Base-by-base conservation (phyloP, 2,888 invertebrate genomes). In the Lasioglossum zephyrum region DNA sequence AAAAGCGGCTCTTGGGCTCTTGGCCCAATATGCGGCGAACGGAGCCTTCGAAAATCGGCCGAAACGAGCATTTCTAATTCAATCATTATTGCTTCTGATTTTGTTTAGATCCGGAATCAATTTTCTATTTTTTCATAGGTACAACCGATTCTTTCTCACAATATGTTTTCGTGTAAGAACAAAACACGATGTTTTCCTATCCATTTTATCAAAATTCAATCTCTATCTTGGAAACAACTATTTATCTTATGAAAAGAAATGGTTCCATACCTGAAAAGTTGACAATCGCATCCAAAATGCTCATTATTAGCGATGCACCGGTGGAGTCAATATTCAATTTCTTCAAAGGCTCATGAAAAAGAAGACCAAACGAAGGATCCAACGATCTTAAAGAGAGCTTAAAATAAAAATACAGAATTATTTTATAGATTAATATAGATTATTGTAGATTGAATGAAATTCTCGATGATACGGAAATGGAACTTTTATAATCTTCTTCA, bases 281-380 rank as follows among this genome's bases (percentile, higher is more conserved):
- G 94, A 97, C 97, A 91, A 97, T 97, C 8, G 97, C 97, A 94
- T 97, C 97, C 92, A 97, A 95, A 44, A 97, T 96, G 95, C 97
- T 97, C 95, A 97, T 97, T 91, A 98, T 97, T 79, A 97, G 95
- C 6, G 97, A 97, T 0, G 97, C 97, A 70, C 97, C 97, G 0
- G 97, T 97, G 1, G 97, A 97, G 89, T 96, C 97, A 74, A 97
- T 97, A n/a, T 96, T 96, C 53, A 97, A 96, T 82, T 97, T 96
- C 81, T 96, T 96, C 79, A 98, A 95, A 60, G 97, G 95, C 94
- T 97, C 97, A 91, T 97, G 97, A 94, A 98, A 98, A n/a, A 98
- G 96, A 77, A 98, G 95, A 73, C 97, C 97, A 93, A 98, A 98
- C 1, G 97, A 98, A 79, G 98, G 97, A 94, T 98, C 98, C 92